Conservation (phyloP, 1,140 invertebrate genomes). For the Ephestia elutella region DNA sequence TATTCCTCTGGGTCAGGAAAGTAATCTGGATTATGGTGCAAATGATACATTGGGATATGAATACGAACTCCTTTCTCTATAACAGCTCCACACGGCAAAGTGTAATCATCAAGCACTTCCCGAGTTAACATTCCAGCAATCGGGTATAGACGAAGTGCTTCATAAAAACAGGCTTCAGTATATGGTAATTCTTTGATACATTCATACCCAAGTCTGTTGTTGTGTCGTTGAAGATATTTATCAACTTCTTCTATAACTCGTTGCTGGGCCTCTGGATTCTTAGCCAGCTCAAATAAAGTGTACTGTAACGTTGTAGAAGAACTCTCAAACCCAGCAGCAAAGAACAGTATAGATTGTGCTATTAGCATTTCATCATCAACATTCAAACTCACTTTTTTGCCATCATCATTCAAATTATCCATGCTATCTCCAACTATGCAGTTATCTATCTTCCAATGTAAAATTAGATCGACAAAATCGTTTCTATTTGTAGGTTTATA, state of each 20-base stretch:
- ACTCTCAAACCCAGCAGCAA: slow-evolving; percentile 76
- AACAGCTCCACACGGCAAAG: slow-evolving; percentile 43
- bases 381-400: slow-evolving; percentile 19
- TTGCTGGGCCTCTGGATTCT: slow-evolving; percentile 61
- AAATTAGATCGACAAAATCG: slow-evolving; percentile 27
- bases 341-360: slow-evolving; percentile 79
- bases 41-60: slow-evolving; percentile 35
- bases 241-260: slow-evolving; percentile 74
- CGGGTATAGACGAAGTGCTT: slow-evolving; percentile 53
- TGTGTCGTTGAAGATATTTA: slow-evolving; percentile 37
- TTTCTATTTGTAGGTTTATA: slow-evolving; percentile 17
- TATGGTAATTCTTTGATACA: slow-evolving; percentile 51
- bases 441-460: slow-evolving; percentile 19
- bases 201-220: slow-evolving; percentile 51
- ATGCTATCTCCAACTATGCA: slow-evolving; percentile 19
- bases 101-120: slow-evolving; percentile 47
- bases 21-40: slow-evolving; percentile 34
- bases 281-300: slow-evolving; percentile 72
- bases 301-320: slow-evolving; percentile 65
- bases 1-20: slow-evolving; percentile 60
- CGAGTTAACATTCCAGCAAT: slow-evolving; percentile 35
- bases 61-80: slow-evolving; percentile 31
- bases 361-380: slow-evolving; percentile 71
- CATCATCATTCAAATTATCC: slow-evolving; percentile 3
- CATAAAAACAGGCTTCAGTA: slow-evolving; percentile 37